phyloP scores from a whole-genome alignment of 2,797 vertebrate genomes.

The Acropternis orthonyx region DNA sequence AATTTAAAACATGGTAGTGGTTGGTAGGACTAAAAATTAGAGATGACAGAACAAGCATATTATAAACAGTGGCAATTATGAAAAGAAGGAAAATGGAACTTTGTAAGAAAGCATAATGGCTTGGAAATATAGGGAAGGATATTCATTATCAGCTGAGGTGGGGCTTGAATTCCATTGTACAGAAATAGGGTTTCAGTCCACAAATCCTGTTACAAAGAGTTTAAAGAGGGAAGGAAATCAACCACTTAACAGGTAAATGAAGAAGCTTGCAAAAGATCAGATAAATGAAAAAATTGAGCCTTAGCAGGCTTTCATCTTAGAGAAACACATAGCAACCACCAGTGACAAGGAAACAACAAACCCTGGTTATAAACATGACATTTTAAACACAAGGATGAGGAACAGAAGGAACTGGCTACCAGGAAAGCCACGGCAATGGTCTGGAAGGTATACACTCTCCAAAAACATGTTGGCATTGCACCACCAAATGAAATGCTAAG shows the following conservation, averaged over 20 bases:
- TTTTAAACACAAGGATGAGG: not conserved
- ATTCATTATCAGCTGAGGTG: not conserved
- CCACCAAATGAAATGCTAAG: not conserved
- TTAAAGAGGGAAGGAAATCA: not conserved
- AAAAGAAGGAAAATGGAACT: not conserved
- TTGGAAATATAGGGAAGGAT: not conserved
- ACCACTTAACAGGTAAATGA: not conserved
- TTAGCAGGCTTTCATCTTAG: not conserved
- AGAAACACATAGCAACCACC: constrained; percentile 26
- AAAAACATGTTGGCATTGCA: not conserved
- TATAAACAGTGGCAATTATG: not conserved
- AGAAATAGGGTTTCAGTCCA: not conserved
- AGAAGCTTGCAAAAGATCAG: not conserved
- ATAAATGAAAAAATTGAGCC: not conserved
- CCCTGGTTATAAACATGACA: not conserved
- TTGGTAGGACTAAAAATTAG: not conserved
- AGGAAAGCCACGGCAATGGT: not conserved
- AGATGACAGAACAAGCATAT: not conserved
- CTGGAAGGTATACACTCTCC: not conserved
- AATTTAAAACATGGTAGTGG: not conserved
- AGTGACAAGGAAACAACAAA: not conserved
- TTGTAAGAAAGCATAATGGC: not conserved
- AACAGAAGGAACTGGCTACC: not conserved
- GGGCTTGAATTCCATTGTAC: not conserved
- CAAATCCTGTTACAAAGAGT: not conserved